phyloP scores from a whole-genome alignment of 2,797 vertebrate genomes.

The Microchirus variegatus region DNA sequence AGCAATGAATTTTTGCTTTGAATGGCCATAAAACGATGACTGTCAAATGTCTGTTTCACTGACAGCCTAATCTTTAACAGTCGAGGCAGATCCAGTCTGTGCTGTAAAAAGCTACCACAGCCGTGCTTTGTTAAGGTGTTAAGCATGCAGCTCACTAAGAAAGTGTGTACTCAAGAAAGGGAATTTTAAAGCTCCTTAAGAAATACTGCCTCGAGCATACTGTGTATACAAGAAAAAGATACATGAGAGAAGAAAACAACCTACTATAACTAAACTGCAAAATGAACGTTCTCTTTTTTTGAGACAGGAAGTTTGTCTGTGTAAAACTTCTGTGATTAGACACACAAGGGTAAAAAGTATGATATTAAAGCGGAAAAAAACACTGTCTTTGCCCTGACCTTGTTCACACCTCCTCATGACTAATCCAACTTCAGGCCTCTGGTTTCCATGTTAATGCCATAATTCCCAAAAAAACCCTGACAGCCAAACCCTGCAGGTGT shows the following conservation, averaged over 20 bases:
- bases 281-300: neutral
- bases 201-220: constrained; percentile 17
- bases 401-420: constrained; percentile 71
- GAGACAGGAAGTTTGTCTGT: constrained; percentile 1
- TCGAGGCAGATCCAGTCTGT: constrained; percentile 10
- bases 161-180: constrained; percentile 5
- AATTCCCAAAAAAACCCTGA: constrained; percentile 54
- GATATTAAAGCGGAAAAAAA: constrained; percentile 56
- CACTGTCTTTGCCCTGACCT: constrained; percentile 62
- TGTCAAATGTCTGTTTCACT: constrained; percentile 4
- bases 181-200: neutral
- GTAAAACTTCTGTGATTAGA: constrained; percentile 10
- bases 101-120: neutral
- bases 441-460: constrained; percentile 67
- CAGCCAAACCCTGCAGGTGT: constrained; percentile 67
- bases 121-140: neutral
- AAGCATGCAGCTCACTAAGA: neutral
- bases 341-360: constrained; percentile 19
- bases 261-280: neutral
- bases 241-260: neutral
- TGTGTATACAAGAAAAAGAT: neutral
- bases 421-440: constrained; percentile 72
- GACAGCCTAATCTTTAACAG: neutral
- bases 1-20: neutral
- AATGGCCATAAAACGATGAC: neutral